Evolutionary conservation across 2,888 invertebrate genomes (phyloP), one percentile per base, ranked within the genome.

Genomic region (Standfussiana lucernea): DNA sequence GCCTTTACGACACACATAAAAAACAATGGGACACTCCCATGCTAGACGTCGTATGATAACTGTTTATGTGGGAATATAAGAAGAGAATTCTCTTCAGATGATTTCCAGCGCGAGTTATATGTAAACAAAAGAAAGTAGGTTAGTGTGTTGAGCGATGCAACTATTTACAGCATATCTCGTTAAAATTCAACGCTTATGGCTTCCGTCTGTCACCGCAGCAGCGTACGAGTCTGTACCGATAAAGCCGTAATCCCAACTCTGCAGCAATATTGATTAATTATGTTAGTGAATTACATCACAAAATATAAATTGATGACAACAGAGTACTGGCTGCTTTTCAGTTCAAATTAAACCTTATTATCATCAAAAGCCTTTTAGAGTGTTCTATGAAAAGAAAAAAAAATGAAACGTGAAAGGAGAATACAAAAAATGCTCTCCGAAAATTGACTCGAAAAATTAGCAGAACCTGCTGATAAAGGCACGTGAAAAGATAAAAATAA

Each of bases 1-100:
- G 40, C n/a, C 47, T 35, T 79, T 82, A 85, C 64, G 75, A 84
- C 75, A 65, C 71, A 42, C 73, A 82, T 84, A 67, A 84, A 85
- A 84, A 82, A 73, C 79, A 84, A 84, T 76, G 79, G 68, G 56
- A 71, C 65, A 75, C 71, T 76, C 40, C 28, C 40, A 59, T 28
- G 50, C 67, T 62, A 67, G 71, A 72, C 79, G 35, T 56, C 74
- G 45, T 70, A 64, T 18, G 32, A 76, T 72, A 74, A 79, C 68
- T 73, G 82, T 76, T 84, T 76, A 75, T 74, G 85, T 67, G 66
- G 28, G 53, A 72, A 69, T 81, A 72, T 32, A 84, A 69, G 69
- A 84, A 62, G 37, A 69, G 21, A 56, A 74, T 77, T 67, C 67
- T 74, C 59, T 50, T 76, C 77, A 62, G 42, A 70, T 37, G 75